phyloP scores from a whole-genome alignment of 2,888 invertebrate species.

The Polydrusus cervinus region DNA sequence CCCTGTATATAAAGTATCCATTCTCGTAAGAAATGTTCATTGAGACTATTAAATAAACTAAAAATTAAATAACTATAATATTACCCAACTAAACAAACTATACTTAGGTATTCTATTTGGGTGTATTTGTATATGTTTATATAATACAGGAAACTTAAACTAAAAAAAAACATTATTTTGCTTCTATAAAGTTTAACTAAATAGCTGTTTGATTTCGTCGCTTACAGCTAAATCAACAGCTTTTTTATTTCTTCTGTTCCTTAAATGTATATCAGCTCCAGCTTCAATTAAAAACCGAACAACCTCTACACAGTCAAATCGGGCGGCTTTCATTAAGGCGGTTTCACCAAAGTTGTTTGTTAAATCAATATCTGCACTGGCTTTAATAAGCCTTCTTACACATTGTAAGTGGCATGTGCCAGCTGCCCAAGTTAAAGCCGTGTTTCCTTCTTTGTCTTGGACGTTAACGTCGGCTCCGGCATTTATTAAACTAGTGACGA shows the following conservation, averaged over 20 bases:
- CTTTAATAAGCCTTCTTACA: neutral
- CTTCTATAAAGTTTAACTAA: neutral
- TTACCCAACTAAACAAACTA: no score
- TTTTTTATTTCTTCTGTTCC: neutral
- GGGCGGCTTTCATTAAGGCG: neutral
- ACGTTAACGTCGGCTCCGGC: neutral
- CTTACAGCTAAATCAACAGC: neutral
- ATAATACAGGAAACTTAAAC: no score
- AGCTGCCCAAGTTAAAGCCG: neutral
- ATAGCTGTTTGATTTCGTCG: neutral
- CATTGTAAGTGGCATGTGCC: neutral
- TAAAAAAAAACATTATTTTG: no score
- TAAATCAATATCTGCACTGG: neutral
- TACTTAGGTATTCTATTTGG: no score
- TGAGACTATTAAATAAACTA: no score
- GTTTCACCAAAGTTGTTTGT: neutral
- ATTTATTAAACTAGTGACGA: neutral
- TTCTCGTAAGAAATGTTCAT: no score
- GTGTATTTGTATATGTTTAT: no score
- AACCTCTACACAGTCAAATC: neutral
- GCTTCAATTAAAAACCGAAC: neutral
- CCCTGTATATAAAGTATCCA: no score
- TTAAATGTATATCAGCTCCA: neutral
- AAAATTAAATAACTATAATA: no score
- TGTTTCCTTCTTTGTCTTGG: neutral